Evolutionary conservation across 2,888 invertebrate species (phyloP).

Genomic region (Drosophila austrosaltans): DNA sequence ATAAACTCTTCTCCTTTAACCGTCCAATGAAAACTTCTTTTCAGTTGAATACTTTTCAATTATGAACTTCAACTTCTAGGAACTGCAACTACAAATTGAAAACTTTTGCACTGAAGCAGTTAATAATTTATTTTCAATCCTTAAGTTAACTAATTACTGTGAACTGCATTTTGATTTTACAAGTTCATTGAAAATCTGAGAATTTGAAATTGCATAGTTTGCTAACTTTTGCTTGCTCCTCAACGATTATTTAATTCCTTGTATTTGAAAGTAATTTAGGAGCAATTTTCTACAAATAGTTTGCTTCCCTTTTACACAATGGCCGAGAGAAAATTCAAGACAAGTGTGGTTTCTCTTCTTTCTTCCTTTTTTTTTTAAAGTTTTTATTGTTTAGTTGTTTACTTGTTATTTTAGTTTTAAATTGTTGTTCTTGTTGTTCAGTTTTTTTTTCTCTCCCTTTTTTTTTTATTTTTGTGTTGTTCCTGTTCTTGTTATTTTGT

Average conservation of each 20-base stretch:
- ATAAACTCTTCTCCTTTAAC: too few species aligned
- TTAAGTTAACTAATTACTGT: too few species aligned
- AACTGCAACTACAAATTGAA: too few species aligned
- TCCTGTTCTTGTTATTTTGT: constrained; percentile 9
- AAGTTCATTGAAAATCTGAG: too few species aligned
- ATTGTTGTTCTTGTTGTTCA: not conserved
- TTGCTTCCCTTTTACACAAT: not conserved
- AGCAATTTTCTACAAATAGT: constrained; percentile 3
- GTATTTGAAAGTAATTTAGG: not conserved
- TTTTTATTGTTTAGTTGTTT: constrained; percentile 15
- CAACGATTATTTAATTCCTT: not conserved
- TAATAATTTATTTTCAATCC: too few species aligned
- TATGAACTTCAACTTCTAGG: too few species aligned
- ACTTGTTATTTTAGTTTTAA: constrained; percentile 11
- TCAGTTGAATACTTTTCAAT: too few species aligned
- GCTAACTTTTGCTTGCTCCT: not conserved
- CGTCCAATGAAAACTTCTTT: too few species aligned
- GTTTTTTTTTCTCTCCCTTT: not conserved
- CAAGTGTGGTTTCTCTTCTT: not conserved
- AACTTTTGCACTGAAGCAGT: too few species aligned
- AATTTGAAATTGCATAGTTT: too few species aligned
- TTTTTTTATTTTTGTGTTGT: not conserved
- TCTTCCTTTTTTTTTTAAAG: not conserved
- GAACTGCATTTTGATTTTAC: too few species aligned
- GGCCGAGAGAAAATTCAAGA: not conserved